Percentiles rank a stretch among this genome's conserved stretches.
Evolutionary conservation across 1,140 invertebrate species (phyloP).

Genomic region (Neodiprion pinetum): DNA sequence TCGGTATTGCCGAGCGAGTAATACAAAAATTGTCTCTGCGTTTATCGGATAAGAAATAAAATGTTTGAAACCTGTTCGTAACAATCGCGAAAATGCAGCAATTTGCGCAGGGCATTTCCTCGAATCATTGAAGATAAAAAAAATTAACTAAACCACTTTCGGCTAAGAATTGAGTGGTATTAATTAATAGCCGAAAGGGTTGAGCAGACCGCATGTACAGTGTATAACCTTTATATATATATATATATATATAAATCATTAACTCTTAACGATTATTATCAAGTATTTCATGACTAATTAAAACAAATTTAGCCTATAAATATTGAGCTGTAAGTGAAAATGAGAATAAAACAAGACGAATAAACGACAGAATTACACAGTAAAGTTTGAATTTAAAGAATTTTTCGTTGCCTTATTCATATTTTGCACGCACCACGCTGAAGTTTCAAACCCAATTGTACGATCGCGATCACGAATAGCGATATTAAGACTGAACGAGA

Average conservation of each 20-base stretch:
- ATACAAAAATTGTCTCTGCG: too few relatives aligned
- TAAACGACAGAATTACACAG: constrained; percentile 44
- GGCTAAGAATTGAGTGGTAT: background rate
- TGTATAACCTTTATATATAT: constrained; percentile 51
- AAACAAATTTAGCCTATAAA: constrained; percentile 39
- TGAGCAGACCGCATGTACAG: constrained; percentile 25
- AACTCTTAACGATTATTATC: constrained; percentile 48
- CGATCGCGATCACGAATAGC: background rate
- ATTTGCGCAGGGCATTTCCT: too few relatives aligned
- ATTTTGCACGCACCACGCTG: too few relatives aligned
- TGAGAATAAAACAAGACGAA: constrained; percentile 31
- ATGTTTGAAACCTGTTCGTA: too few relatives aligned
- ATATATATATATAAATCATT: constrained; percentile 38
- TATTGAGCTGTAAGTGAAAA: constrained; percentile 54
- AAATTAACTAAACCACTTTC: background rate
- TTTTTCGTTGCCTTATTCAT: too few relatives aligned
- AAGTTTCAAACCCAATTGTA: background rate
- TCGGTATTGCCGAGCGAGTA: too few relatives aligned
- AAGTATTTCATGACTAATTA: constrained; percentile 43
- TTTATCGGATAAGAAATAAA: too few relatives aligned
- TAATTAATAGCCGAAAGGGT: background rate
- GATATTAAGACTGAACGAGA: too few relatives aligned
- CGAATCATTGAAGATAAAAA: background rate
- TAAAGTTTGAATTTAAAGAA: constrained; percentile 40
- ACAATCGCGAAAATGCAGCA: too few relatives aligned